Conservation (phyloP, 2,113 vertebrate species). For the Ceratotherium simum region DNA sequence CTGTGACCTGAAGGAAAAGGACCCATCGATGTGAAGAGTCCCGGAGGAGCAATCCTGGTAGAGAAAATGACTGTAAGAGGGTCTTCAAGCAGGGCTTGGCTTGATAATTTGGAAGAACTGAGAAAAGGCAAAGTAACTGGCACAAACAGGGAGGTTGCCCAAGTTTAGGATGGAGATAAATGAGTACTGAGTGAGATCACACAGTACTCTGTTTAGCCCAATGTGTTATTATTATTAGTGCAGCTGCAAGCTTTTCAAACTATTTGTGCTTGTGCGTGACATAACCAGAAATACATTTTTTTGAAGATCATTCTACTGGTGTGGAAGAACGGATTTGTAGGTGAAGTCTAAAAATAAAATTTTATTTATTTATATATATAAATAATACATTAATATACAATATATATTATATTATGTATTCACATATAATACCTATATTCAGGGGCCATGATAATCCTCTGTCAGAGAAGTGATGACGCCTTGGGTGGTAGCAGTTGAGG, state of each 20-base stretch:
- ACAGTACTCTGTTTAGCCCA: not conserved
- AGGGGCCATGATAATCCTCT: not conserved
- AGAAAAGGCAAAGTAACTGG: not conserved
- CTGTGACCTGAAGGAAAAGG: not conserved
- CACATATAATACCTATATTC: not conserved
- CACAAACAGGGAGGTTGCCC: not conserved
- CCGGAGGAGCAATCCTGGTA: not conserved
- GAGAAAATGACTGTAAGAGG: not conserved
- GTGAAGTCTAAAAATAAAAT: not conserved
- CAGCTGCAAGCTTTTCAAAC: not conserved
- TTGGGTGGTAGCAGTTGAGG: not conserved
- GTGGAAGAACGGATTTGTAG: not conserved
- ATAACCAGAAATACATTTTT: not conserved
- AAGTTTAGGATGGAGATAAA: not conserved
- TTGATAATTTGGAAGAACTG: not conserved
- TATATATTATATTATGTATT: too few species aligned
- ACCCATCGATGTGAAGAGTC: not conserved
- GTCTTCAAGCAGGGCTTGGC: not conserved
- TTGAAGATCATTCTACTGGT: not conserved
- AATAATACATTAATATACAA: not conserved
- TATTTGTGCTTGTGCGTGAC: not conserved
- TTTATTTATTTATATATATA: not conserved
- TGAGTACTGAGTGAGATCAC: not conserved
- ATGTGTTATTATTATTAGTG: not conserved
- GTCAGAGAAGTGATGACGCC: not conserved